Base-by-base conservation (phyloP, 2,113 vertebrate species). In the Sylvia atricapilla region DNA sequence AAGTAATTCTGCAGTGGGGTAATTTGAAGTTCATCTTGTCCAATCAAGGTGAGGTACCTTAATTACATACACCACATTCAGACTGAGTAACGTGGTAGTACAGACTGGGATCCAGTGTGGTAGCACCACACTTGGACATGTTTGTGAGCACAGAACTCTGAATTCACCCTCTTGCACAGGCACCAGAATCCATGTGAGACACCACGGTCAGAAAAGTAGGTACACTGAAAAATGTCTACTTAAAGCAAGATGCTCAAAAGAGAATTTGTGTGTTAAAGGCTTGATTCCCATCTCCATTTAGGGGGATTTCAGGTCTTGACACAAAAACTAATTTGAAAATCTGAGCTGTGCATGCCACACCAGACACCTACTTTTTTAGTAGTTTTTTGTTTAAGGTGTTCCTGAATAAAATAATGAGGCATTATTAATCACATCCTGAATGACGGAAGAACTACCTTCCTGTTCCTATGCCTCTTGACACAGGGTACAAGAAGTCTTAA, bases 371-470 rank as follows among this genome's bases (percentile, higher is more conserved):
- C 55, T 88, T 62, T 49, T 79, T 81, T 37, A 92, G 85, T 20
- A 75, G 49, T 81, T 93, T 95, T 97, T 96, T 97, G 94, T 96
- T 97, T 97, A 93, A 90, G 93, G 81, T 74, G 72, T 96, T 97
- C 96, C 97, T 97, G 96, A 97, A 98, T 93, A 95, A 96, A 96
- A 96, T 94, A 89, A 93, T 96, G 94, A 98, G 81, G 95, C 66
- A 90, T 95, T 95, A 94, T 95, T 97, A 97, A 97, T 96, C 96
- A 96, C 91, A 98, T 97, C 96, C 97, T 97, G 96, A 95, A 87
- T 88, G 97, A 97, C 79, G 94, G 96, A 93, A 95, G 90, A 91
- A 94, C 95, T 87, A 87, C 95, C 93, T 98, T 98, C 97, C 96
- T 96, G 82, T 76, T 96, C 68, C 73, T 95, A 63, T 52, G 77